phyloP scores from a whole-genome alignment of 2,113 vertebrate species.

The Calyptomena viridis region DNA sequence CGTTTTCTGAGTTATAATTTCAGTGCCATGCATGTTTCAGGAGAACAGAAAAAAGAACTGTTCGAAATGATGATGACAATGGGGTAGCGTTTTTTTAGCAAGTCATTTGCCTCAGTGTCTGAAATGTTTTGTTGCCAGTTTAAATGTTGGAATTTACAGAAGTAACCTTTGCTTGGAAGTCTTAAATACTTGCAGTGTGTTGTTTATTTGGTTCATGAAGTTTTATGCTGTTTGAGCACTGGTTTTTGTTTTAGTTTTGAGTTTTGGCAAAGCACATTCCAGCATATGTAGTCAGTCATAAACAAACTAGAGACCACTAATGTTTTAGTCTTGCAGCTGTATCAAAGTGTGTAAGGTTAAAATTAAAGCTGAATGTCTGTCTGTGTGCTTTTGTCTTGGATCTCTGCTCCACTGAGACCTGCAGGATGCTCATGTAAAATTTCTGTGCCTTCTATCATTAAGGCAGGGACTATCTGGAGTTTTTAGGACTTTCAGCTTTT shows the following conservation, averaged over 20 bases:
- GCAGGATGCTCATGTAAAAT: not conserved
- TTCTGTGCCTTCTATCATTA: not conserved
- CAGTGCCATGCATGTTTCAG: not conserved
- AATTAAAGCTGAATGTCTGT: not conserved
- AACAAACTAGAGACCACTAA: not conserved
- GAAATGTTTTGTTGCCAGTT: not conserved
- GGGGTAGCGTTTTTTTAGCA: not conserved
- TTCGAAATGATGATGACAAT: not conserved
- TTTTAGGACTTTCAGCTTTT: not conserved
- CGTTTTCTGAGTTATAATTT: not conserved
- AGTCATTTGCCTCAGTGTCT: not conserved
- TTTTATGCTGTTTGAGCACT: not conserved
- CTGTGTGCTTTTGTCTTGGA: not conserved
- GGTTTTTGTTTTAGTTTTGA: slow-evolving; percentile 10
- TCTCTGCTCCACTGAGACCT: not conserved
- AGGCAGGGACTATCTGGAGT: not conserved
- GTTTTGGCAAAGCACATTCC: not conserved
- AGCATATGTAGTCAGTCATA: not conserved
- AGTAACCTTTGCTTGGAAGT: slow-evolving; percentile 19
- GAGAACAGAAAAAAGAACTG: not conserved
- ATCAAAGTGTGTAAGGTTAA: not conserved
- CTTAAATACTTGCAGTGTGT: not conserved
- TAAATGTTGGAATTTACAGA: not conserved
- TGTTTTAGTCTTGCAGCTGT: not conserved
- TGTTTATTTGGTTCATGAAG: slow-evolving; percentile 41